A percentile compares a stretch with the other conserved stretches of the same genome.
phyloP scores from a whole-genome alignment of 2,113 vertebrate species.

The Pholis gunnellus region DNA sequence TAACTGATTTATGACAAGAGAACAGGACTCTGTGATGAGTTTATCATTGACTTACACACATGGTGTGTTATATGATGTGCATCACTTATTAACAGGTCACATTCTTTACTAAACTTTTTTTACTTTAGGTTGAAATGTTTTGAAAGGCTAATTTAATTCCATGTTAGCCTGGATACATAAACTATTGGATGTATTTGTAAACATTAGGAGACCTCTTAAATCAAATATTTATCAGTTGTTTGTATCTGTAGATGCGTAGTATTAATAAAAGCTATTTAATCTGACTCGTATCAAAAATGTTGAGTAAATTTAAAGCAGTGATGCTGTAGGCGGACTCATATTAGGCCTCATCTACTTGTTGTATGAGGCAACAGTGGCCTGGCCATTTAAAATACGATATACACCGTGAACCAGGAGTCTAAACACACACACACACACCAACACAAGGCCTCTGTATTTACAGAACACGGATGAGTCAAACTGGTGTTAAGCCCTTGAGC shows the following conservation, averaged over 20 bases:
- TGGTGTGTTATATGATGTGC: constrained; percentile 4
- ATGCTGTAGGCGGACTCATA: constrained; percentile 4
- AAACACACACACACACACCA: constrained; percentile 44
- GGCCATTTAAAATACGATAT: constrained; percentile 48
- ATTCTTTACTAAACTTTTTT: background rate
- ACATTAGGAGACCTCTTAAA: background rate
- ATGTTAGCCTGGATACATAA: background rate
- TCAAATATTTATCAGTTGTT: constrained; percentile 16
- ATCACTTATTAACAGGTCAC: constrained; percentile 42
- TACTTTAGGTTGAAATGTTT: background rate
- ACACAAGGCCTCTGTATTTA: constrained; percentile 71
- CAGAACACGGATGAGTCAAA: constrained; percentile 73
- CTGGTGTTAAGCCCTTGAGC: constrained; percentile 63
- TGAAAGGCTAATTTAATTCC: background rate
- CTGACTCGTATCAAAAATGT: background rate
- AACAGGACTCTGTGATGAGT: constrained; percentile 10
- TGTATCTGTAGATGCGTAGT: background rate
- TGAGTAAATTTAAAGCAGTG: background rate
- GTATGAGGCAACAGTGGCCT: constrained; percentile 20
- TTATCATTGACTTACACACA: constrained; percentile 25
- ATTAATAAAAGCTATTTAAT: constrained; percentile 5
- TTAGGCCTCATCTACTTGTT: constrained; percentile 31
- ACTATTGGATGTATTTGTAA: constrained; percentile 8
- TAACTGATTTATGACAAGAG: constrained; percentile 46
- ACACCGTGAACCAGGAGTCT: constrained; percentile 28